Evolutionary conservation across 2,888 invertebrate species (phyloP), one percentile per base, ranked within the genome.

Genomic region (Cremastobaeus sp.): DNA sequence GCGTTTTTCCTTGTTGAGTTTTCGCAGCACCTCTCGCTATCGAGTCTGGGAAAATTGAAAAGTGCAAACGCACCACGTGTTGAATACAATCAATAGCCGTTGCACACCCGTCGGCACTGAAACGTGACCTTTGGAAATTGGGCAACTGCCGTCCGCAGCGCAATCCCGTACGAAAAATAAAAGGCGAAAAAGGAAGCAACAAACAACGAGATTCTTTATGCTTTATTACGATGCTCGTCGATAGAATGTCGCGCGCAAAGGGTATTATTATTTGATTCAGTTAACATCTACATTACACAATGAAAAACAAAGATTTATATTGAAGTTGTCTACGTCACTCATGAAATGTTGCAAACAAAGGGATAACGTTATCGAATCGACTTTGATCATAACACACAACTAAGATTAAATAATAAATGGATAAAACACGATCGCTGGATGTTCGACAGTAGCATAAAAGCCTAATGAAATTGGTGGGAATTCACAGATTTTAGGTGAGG

Each of bases 101-200:
- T 62, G 45, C 73, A 68, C 68, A 73, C 47, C 62, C 68, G 62
- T 66, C 57, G 62, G 55, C 68, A 73, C 72, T 66, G 73, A 73
- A 68, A 73, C 73, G 73, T 73, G 73, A 73, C 73, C 73, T 68
- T 73, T 68, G 68, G 34, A 73, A 68, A 68, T 73, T 73, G 66
- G 73, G 73, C 73, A 68, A 62, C 66, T 62, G 57, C 32, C 73
- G 55, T 37, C 68, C 47, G 73, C 68, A 32, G 48, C 39, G 55
- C 66, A 50, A 73, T 68, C 50, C 68, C 47, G 30, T 39, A 35
- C 55, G 55, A 55, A 68, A 64, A 48, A 34, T 37, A 57, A 55
- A 62, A 37, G 35, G 43, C 20, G 30, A 54, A 47, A 52, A 52
- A 54, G 18, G 12, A 48, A 18, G 18, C 54, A 55, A 55, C 62